These are phyloP conservation scores for Calephelis perditalis DNA, from an alignment of 2,888 invertebrate genomes.

Conservation along the genomic window DNA sequence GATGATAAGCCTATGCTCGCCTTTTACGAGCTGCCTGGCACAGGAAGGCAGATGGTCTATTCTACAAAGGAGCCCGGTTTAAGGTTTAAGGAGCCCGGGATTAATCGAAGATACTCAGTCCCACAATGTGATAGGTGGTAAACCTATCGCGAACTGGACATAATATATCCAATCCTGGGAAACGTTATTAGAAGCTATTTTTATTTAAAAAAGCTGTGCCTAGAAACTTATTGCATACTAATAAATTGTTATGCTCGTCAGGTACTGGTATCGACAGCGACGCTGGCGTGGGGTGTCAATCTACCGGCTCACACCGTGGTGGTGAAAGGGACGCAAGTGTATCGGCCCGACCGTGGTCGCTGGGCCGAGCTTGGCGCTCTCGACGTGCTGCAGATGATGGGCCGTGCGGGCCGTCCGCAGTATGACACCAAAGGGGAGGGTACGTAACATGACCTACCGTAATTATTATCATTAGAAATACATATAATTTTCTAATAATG, in stretches of 20 bases:
- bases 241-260: conserved; percentile 30
- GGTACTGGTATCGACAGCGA: conserved; percentile 98
- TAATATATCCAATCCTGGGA: no score
- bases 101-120: no score
- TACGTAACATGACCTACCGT: conserved; percentile 25
- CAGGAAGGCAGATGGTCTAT: no score
- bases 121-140: no score
- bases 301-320: conserved; percentile 99
- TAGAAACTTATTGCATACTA: background rate
- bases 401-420: conserved; percentile 98
- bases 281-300: conserved; percentile 99
- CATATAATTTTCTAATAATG: background rate
- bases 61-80: no score
- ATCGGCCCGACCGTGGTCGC: conserved; percentile 98
- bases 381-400: conserved; percentile 99
- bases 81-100: no score
- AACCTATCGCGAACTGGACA: no score
- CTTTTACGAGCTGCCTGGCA: no score
- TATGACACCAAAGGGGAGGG: conserved; percentile 94
- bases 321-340: conserved; percentile 97
- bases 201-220: no score
- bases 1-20: no score
- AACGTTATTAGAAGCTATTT: no score
- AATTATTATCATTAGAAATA: no score
- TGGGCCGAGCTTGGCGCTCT: conserved; percentile 99